Evolutionary conservation across 2,113 vertebrate genomes (phyloP).

Genomic region (Takifugu bimaculatus): DNA sequence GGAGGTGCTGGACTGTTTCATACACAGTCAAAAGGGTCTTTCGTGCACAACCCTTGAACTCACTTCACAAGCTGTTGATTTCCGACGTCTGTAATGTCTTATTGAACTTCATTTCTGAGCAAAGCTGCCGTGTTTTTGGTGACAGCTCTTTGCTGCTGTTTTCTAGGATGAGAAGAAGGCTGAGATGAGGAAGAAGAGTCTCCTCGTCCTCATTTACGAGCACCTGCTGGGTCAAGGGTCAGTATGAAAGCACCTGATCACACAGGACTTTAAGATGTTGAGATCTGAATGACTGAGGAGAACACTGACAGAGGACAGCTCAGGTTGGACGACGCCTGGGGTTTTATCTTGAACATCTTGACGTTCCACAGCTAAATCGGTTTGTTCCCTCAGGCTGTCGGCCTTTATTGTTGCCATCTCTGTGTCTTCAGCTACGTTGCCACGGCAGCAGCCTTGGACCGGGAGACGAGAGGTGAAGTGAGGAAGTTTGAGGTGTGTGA

Average conservation of each 20-base stretch:
- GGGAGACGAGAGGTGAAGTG: constrained; percentile 81
- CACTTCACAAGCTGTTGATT: not conserved
- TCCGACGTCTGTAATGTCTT: not conserved
- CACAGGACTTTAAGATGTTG: not conserved
- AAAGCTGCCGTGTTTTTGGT: no score
- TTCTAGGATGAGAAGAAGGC: constrained; percentile 81
- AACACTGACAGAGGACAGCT: no score
- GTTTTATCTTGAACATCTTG: no score
- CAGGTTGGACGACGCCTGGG: no score
- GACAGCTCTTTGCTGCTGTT: not conserved
- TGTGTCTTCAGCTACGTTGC: constrained; percentile 77
- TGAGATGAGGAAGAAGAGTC: constrained; percentile 84
- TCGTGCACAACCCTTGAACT: not conserved
- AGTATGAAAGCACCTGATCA: constrained; percentile 38
- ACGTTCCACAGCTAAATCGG: no score
- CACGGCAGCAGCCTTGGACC: constrained; percentile 83
- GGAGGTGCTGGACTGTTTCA: no score
- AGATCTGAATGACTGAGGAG: not conserved
- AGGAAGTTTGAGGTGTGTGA: constrained; percentile 90
- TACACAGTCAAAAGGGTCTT: no score
- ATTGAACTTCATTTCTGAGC: no score
- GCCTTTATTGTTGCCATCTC: no score
- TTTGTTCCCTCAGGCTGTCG: not conserved
- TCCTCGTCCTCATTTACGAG: constrained; percentile 90
- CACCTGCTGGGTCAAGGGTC: constrained; percentile 91